Evolutionary conservation across 1,140 invertebrate genomes (phyloP), one percentile per base, ranked within the genome.

Genomic region (Sitophilus oryzae): DNA sequence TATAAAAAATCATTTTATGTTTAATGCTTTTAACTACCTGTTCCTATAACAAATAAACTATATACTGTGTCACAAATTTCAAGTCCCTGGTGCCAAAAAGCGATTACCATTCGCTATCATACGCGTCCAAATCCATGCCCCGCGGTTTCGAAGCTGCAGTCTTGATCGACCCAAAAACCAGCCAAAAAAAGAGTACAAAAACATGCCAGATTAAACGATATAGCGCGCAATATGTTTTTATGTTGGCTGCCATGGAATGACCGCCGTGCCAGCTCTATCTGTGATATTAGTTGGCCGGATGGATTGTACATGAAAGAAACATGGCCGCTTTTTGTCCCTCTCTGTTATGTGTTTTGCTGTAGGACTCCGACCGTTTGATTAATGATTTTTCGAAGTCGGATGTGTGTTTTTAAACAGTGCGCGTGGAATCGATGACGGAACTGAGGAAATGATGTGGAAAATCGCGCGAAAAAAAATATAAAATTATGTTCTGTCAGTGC

Each of bases 381-480:
- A 56, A 56, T 56, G 53, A 49, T 44, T 42, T 49, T 25, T 18
- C 53, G 37, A 49, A 48, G 19, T 44, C 53, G 47, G 38, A 19
- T 42, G 22, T 49, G 45, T 48, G 53, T 56, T 56, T 56, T 56
- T 56, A 56, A 56, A 56, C 44, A 45, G n/a, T n/a, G n/a, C n/a
- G n/a, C n/a, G n/a, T n/a, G n/a, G n/a, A n/a, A 5, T 40, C 20
- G 25, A 22, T 56, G 53, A 56, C 53, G 53, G 46, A 56, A 49
- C 53, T 37, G 40, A 42, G 38, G 53, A 56, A 56, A 56, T 56
- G 53, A 56, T 40, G 53, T 21, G 46, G 46, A 56, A 56, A 56
- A 47, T 47, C 52, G 30, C 22, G 42, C 52, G 40, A 48, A 55
- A 55, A 52, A 37, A 9, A 30, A 11, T 11, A 22, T 11, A 35